Conservation (phyloP, 2,888 invertebrate species). For the Leptogaster cylindrica region DNA sequence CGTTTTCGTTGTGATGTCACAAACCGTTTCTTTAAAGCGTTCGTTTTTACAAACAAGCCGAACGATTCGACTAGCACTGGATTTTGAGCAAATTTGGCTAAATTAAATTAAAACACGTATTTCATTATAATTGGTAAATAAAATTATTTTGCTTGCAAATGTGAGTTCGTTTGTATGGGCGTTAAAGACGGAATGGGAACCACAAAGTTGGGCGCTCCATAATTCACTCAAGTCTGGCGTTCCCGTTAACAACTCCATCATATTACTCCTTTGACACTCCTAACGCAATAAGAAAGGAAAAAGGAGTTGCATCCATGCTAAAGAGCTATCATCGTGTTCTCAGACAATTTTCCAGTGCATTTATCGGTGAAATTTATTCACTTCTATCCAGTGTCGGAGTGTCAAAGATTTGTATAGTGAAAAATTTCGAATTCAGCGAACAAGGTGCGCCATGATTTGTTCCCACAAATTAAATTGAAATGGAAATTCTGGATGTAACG, state of each 20-base stretch:
- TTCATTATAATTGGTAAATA: no score
- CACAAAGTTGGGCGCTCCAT: neutral
- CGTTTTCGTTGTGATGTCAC: no score
- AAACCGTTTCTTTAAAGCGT: no score
- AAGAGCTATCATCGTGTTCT: constrained; percentile 20
- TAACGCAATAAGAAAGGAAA: constrained; percentile 26
- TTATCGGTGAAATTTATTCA: constrained; percentile 37
- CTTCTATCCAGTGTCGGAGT: constrained; percentile 5
- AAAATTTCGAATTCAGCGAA: constrained; percentile 39
- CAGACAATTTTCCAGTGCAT: constrained; percentile 34
- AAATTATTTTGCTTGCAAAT: no score
- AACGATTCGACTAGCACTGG: no score
- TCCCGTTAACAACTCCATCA: constrained; percentile 17
- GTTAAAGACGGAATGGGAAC: no score
- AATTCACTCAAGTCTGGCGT: constrained; percentile 4
- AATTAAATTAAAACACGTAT: no score
- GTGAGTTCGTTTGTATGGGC: no score
- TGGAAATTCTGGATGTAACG: constrained; percentile 31
- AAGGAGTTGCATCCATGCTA: constrained; percentile 3
- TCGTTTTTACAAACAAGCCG: no score
- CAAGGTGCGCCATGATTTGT: constrained; percentile 43
- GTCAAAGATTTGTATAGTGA: constrained; percentile 31
- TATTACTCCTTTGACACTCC: constrained; percentile 16
- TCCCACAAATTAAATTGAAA: constrained; percentile 45
- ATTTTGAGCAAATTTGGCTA: no score